These are phyloP conservation scores for Megaceryle alcyon DNA, from an alignment of 2,797 vertebrate species.

Conservation along the genomic window DNA sequence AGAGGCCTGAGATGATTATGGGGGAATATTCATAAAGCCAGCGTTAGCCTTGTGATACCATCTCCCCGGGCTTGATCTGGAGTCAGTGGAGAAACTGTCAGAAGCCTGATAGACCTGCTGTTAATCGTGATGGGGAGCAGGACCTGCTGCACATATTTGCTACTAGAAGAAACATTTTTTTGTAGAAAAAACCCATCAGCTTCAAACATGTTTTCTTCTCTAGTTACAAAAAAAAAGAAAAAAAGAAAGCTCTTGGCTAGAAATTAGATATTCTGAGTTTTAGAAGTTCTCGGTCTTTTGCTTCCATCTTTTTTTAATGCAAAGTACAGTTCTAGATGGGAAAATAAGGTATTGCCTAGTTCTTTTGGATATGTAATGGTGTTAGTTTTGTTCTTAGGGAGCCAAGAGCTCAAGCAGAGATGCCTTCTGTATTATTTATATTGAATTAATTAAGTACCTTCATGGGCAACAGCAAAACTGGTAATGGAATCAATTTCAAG, in stretches of 20 bases:
- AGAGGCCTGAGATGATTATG: background rate
- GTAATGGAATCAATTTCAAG: background rate
- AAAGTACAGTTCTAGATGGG: background rate
- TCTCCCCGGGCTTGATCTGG: background rate
- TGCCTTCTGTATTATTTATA: background rate
- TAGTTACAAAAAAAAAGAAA: background rate
- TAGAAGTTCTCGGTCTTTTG: background rate
- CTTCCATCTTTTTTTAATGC: background rate
- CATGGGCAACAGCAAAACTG: background rate
- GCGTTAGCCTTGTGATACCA: rapidly evolving
- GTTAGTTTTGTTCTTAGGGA: background rate
- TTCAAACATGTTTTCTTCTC: background rate
- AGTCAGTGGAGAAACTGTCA: background rate
- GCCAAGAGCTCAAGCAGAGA: background rate
- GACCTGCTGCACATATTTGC: background rate
- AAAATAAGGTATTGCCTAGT: too few relatives aligned
- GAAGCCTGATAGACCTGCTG: background rate
- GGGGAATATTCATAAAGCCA: background rate
- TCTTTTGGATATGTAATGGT: background rate
- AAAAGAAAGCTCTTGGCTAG: background rate
- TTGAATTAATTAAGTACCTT: background rate
- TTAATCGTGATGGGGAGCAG: background rate
- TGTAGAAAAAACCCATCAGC: background rate
- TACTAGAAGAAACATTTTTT: background rate
- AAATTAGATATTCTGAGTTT: background rate